Percentiles rank a stretch among this genome's conserved stretches.
These are phyloP conservation scores for Agrotis puta DNA, from an alignment of 2,888 invertebrate species.

Conservation along the genomic window DNA sequence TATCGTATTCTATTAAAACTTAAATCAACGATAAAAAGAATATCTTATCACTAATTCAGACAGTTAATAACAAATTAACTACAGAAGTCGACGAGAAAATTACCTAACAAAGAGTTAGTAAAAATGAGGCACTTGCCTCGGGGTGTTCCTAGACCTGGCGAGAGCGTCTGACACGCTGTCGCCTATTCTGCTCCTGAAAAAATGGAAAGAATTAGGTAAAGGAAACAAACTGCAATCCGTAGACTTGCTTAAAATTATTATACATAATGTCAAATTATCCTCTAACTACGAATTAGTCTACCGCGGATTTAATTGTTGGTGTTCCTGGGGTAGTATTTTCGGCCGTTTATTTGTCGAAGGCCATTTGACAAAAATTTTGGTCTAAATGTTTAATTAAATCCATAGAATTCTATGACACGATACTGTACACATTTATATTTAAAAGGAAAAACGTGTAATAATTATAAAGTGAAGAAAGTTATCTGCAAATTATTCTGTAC, in stretches of 20 bases:
- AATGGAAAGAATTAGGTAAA: constrained; percentile 34
- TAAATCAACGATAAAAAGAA: not conserved
- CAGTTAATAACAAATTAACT: constrained; percentile 22
- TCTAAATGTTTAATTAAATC: too few species aligned
- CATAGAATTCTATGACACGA: too few species aligned
- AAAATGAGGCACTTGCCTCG: constrained; percentile 60
- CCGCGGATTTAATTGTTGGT: not conserved
- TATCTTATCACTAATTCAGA: constrained; percentile 5
- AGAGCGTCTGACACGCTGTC: constrained; percentile 50
- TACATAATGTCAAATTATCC: too few species aligned
- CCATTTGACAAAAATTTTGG: not conserved
- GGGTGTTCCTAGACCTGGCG: constrained; percentile 59
- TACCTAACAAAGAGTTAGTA: constrained; percentile 48
- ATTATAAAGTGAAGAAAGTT: too few species aligned
- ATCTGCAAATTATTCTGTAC: too few species aligned
- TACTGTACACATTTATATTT: too few species aligned
- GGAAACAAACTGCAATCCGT: not conserved
- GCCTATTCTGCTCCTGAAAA: constrained; percentile 57
- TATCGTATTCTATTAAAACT: constrained; percentile 3
- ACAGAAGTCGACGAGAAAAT: constrained; percentile 43
- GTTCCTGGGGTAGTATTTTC: constrained; percentile 3
- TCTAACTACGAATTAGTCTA: too few species aligned
- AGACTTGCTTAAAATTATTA: too few species aligned
- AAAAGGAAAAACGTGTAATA: not conserved
- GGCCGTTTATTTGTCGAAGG: not conserved